Conservation (phyloP, 2,113 vertebrate genomes). For the Octodon degus region DNA sequence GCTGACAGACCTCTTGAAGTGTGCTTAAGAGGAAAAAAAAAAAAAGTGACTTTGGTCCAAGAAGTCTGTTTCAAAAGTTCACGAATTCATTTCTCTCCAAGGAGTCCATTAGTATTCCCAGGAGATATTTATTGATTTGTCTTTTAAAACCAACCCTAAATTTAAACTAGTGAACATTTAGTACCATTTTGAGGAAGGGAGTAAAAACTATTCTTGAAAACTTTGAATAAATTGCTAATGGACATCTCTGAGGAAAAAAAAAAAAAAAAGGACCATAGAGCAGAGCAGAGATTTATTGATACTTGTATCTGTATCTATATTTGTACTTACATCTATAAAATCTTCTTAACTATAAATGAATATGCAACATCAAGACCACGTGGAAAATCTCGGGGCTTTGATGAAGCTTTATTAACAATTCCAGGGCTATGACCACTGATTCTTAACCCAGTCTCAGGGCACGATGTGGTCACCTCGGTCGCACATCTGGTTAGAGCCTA, state of each 20-base stretch:
- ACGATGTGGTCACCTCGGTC: accelerated
- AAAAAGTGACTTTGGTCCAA: not conserved
- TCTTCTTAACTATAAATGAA: not conserved
- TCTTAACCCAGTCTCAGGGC: not conserved
- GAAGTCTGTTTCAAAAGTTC: not conserved
- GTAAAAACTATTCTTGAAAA: constrained; percentile 26
- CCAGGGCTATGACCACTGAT: not conserved
- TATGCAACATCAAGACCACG: not conserved
- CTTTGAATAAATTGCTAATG: not conserved
- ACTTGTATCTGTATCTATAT: no score
- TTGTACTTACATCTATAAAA: not conserved
- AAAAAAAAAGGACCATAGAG: not conserved
- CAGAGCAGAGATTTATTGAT: not conserved
- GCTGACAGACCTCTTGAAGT: not conserved
- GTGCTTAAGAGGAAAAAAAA: not conserved
- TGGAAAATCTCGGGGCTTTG: not conserved
- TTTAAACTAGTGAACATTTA: constrained; percentile 20
- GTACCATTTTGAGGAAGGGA: not conserved
- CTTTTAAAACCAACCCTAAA: not conserved
- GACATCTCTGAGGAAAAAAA: not conserved
- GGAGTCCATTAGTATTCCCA: not conserved
- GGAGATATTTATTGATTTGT: not conserved
- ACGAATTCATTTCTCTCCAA: not conserved
- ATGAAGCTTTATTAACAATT: not conserved
- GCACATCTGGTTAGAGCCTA: not conserved